A percentile compares a stretch with the other conserved stretches of the same genome.
Conservation (phyloP, 2,888 invertebrate species). For the Idaea dimidiata region DNA sequence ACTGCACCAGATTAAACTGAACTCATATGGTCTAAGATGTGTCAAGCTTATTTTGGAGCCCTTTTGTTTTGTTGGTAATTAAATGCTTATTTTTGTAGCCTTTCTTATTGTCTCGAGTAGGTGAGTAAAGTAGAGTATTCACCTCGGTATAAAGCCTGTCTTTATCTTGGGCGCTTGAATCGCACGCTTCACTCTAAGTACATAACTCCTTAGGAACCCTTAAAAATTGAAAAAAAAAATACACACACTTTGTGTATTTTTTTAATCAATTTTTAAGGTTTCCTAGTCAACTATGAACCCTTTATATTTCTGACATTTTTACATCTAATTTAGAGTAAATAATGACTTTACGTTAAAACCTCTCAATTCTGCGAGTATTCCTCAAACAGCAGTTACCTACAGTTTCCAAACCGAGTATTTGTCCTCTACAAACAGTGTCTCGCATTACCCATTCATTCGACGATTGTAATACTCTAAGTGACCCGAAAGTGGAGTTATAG, state of each 20-base stretch:
- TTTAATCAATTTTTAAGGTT: background rate
- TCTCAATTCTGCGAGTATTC: background rate
- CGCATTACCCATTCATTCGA: background rate
- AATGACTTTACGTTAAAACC: background rate
- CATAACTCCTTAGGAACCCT: no score
- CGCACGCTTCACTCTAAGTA: no score
- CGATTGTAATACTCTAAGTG: background rate
- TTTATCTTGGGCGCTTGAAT: no score
- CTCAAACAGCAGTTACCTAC: background rate
- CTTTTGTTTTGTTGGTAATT: no score
- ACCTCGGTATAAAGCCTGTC: no score
- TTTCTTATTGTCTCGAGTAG: no score
- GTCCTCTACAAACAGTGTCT: background rate
- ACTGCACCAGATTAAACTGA: no score
- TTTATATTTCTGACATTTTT: background rate
- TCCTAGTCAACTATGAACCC: background rate
- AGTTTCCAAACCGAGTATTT: background rate
- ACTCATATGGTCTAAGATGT: no score
- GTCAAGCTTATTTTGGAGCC: no score
- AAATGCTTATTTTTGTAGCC: no score
- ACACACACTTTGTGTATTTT: background rate
- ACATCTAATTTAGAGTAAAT: background rate
- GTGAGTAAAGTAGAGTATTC: no score
- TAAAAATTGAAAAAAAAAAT: no score
- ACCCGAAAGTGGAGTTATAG: background rate